Conservation (phyloP, 2,888 invertebrate genomes). For the Volucella zonaria region DNA sequence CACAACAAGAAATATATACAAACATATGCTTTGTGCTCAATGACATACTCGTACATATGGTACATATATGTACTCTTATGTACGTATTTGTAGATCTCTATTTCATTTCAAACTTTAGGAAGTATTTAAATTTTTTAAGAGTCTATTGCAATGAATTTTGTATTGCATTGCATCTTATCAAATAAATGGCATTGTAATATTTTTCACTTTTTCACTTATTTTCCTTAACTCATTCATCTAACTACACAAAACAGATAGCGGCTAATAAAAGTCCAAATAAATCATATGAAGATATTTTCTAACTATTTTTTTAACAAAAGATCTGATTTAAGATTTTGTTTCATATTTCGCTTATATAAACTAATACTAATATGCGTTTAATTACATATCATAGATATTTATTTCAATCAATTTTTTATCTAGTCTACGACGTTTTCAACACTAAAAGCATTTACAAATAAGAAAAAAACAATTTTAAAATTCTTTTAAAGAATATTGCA, state of each 20-base stretch:
- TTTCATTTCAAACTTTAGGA: too few relatives aligned
- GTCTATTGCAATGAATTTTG: slow-evolving; percentile 48
- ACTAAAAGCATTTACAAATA: slow-evolving; percentile 27
- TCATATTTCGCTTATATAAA: slow-evolving; percentile 10
- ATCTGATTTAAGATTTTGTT: slow-evolving; percentile 2
- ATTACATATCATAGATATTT: slow-evolving; percentile 19
- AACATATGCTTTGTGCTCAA: too few relatives aligned
- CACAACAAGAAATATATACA: too few relatives aligned
- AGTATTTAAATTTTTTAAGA: slow-evolving; percentile 5
- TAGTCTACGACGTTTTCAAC: slow-evolving; percentile 42
- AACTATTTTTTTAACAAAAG: slow-evolving; percentile 54
- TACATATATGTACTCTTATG: too few relatives aligned
- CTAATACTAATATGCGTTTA: slow-evolving; percentile 27
- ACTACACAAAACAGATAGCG: slow-evolving; percentile 51
- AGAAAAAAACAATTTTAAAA: slow-evolving; percentile 22
- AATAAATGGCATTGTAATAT: slow-evolving; percentile 61
- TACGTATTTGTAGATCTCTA: too few relatives aligned
- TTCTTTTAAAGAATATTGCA: slow-evolving; percentile 71
- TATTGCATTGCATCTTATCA: slow-evolving; percentile 21
- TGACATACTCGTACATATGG: too few relatives aligned
- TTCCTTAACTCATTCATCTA: slow-evolving; percentile 47
- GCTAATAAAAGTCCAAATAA: slow-evolving; percentile 17
- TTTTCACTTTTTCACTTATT: slow-evolving; percentile 11
- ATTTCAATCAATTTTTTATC: slow-evolving; percentile 12
- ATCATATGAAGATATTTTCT: slow-evolving; percentile 32